These are phyloP conservation scores for Agrilus cyanescens DNA, from an alignment of 2,888 invertebrate genomes.

Conservation along the genomic window DNA sequence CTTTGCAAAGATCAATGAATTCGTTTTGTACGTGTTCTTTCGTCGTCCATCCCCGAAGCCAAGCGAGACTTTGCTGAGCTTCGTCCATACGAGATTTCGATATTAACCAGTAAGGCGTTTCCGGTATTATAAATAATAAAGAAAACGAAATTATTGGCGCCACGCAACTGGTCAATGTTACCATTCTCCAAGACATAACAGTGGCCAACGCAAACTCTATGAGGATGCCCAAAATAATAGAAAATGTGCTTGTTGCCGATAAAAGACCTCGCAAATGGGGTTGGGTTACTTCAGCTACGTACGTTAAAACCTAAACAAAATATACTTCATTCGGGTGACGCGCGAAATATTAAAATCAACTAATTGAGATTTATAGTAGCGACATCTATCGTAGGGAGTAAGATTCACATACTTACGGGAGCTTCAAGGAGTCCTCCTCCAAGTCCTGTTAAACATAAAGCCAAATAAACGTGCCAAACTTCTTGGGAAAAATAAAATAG, in stretches of 20 bases:
- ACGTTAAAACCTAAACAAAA: conserved; percentile 54
- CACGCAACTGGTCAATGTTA: conserved; percentile 54
- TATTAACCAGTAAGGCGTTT: conserved; percentile 72
- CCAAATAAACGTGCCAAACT: conserved; percentile 54
- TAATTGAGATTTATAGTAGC: background rate
- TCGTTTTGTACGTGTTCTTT: conserved; percentile 49
- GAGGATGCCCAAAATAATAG: conserved; percentile 64
- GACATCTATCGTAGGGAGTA: background rate
- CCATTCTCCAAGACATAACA: conserved; percentile 57
- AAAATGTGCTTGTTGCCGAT: conserved; percentile 62
- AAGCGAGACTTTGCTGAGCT: conserved; percentile 57
- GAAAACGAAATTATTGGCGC: conserved; percentile 53
- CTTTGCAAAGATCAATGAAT: conserved; percentile 37
- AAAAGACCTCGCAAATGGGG: conserved; percentile 65
- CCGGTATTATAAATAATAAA: conserved; percentile 61
- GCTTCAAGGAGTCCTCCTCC: conserved; percentile 71
- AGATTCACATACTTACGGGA: conserved; percentile 46
- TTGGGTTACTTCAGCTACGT: conserved; percentile 74
- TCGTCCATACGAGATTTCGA: conserved; percentile 52
- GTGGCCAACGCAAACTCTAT: conserved; percentile 65
- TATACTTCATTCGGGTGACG: background rate
- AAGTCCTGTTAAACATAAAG: conserved; percentile 59
- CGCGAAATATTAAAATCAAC: background rate
- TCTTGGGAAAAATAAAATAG: conserved; percentile 54
- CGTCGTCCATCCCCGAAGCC: conserved; percentile 68